These are phyloP conservation scores for Meganola albula DNA, from an alignment of 2,888 invertebrate genomes.

Conservation along the genomic window DNA sequence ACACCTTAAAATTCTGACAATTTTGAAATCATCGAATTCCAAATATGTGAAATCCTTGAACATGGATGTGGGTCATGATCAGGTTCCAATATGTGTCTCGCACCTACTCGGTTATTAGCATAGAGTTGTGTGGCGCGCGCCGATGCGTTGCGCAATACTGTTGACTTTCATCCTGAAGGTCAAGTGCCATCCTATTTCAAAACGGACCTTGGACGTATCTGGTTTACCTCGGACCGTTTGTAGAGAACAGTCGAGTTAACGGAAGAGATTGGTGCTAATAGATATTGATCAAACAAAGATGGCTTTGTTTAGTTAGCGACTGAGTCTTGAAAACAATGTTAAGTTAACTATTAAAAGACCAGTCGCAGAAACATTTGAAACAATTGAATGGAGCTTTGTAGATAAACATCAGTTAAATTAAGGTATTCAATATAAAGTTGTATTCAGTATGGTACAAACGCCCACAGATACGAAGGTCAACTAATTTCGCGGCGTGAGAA, in stretches of 20 bases:
- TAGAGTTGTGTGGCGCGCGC: slow-evolving; percentile 59
- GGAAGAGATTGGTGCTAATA: slow-evolving; percentile 65
- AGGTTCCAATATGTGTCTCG: slow-evolving; percentile 70
- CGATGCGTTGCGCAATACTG: slow-evolving; percentile 69
- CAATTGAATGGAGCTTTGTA: slow-evolving; percentile 30
- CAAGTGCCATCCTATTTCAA: slow-evolving; percentile 77
- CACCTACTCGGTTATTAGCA: slow-evolving; percentile 62
- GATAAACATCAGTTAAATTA: slow-evolving; percentile 33
- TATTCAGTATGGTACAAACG: slow-evolving; percentile 42
- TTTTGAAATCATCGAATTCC: slow-evolving; percentile 73
- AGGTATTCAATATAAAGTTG: slow-evolving; percentile 31
- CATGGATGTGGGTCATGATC: slow-evolving; percentile 73
- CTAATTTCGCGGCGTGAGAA: slow-evolving; percentile 70
- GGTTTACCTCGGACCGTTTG: slow-evolving; percentile 65
- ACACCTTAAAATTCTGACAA: slow-evolving; percentile 56
- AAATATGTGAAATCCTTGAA: slow-evolving; percentile 77
- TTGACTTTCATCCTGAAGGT: slow-evolving; percentile 78
- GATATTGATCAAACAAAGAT: slow-evolving; percentile 56
- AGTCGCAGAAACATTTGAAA: slow-evolving; percentile 26
- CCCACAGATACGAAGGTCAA: slow-evolving; percentile 62
- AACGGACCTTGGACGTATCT: slow-evolving; percentile 71
- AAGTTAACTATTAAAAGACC: slow-evolving; percentile 29
- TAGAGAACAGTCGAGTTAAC: slow-evolving; percentile 55
- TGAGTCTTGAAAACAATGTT: slow-evolving; percentile 34
- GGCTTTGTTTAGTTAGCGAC: slow-evolving; percentile 33